Percentiles rank a stretch among this genome's conserved stretches.
Evolutionary conservation across 2,797 vertebrate genomes (phyloP).

Genomic region (Carduelis carduelis): DNA sequence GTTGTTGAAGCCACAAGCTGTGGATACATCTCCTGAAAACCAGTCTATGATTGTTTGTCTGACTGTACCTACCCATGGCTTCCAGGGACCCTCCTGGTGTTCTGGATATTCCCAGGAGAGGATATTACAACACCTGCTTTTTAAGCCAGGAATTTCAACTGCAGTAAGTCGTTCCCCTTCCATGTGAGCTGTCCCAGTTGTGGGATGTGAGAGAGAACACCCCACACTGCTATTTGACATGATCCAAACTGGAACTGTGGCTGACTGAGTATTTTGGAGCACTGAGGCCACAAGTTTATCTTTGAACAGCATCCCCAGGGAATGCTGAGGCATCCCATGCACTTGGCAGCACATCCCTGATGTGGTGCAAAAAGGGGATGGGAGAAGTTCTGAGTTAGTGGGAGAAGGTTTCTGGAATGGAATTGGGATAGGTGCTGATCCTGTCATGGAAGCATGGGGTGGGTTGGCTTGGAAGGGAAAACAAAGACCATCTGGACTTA

Average conservation of each 20-base stretch:
- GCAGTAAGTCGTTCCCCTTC: background rate
- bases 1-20: background rate
- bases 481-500: background rate
- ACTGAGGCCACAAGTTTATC: background rate
- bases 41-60: background rate
- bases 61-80: background rate
- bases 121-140: background rate
- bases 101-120: background rate
- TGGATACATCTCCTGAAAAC: background rate
- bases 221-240: background rate
- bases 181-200: background rate
- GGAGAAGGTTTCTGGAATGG: background rate
- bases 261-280: background rate
- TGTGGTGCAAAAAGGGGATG: background rate
- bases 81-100: background rate
- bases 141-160: background rate
- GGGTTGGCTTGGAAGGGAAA: background rate
- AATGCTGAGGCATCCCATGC: background rate
- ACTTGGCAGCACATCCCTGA: background rate
- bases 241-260: background rate
- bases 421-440: background rate
- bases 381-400: background rate
- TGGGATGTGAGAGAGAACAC: background rate
- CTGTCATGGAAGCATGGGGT: background rate
- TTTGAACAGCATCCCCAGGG: background rate